A percentile compares a stretch with the other conserved stretches of the same genome.
Evolutionary conservation across 2,113 vertebrate species (phyloP).

Genomic region (Strix uralensis): DNA sequence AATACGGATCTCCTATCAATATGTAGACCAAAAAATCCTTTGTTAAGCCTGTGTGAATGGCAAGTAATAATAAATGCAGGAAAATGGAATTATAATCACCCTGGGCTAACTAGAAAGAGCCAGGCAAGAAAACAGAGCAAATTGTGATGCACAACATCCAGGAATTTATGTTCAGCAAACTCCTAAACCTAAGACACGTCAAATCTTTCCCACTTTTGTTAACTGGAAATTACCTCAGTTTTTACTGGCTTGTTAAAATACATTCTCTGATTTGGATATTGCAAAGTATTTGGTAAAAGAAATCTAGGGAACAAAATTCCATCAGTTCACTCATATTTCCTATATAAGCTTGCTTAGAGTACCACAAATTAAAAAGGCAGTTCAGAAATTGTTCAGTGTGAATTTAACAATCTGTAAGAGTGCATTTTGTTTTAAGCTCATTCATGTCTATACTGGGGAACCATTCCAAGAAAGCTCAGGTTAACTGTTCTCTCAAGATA

Average conservation of each 20-base stretch:
- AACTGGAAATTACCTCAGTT: background rate
- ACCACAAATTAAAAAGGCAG: background rate
- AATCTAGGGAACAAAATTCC: background rate
- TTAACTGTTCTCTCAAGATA: slow-evolving; percentile 24
- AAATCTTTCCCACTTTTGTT: background rate
- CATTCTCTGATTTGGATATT: background rate
- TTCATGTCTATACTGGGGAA: background rate
- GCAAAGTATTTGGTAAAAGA: background rate
- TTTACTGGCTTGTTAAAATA: background rate
- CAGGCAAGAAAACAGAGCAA: background rate
- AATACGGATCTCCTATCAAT: background rate
- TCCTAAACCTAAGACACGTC: background rate
- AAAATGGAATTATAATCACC: background rate
- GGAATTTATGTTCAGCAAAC: background rate
- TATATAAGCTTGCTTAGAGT: background rate
- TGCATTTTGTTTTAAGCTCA: background rate
- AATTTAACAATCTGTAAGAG: background rate
- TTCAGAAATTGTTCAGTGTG: background rate
- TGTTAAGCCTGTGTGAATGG: background rate
- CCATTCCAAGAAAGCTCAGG: background rate
- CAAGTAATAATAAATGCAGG: background rate
- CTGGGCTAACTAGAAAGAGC: background rate
- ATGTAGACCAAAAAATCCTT: background rate
- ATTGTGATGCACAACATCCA: background rate
- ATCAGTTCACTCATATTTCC: background rate